These are phyloP conservation scores for Diaphora mendica DNA, from an alignment of 2,888 invertebrate genomes.

Conservation along the genomic window DNA sequence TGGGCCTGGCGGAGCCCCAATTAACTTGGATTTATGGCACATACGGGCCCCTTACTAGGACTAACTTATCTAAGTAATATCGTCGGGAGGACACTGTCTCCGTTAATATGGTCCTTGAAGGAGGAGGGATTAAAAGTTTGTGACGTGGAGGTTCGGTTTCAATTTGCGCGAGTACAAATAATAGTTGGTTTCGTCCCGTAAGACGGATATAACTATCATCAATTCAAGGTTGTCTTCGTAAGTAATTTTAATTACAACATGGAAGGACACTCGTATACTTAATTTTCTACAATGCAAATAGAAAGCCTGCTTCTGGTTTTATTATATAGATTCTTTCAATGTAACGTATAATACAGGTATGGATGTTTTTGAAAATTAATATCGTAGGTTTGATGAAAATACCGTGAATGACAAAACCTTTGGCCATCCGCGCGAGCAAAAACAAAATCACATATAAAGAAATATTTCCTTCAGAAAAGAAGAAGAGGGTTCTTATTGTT, in stretches of 20 bases:
- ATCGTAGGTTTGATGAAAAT: too few species aligned
- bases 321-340: not conserved
- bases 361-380: too few species aligned
- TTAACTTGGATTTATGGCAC: conserved; percentile 55
- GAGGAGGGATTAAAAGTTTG: conserved; percentile 12
- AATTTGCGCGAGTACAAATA: not conserved
- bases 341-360: not conserved
- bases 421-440: too few species aligned
- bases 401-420: not conserved
- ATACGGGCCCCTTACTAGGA: conserved; percentile 32
- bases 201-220: too few species aligned
- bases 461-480: too few species aligned
- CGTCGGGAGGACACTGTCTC: conserved; percentile 12
- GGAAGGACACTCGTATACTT: not conserved
- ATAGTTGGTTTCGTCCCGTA: not conserved
- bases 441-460: too few species aligned
- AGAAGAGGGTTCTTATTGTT: too few species aligned
- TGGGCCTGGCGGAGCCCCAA: conserved; percentile 40
- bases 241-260: not conserved
- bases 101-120: conserved; percentile 6
- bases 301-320: not conserved
- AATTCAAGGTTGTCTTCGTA: not conserved
- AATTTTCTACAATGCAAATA: not conserved
- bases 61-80: conserved; percentile 40
- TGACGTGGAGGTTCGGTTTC: conserved; percentile 5